Percentiles rank a stretch among this genome's conserved stretches.
phyloP scores from a whole-genome alignment of 2,888 invertebrate genomes.

The Creontiades dilutus region DNA sequence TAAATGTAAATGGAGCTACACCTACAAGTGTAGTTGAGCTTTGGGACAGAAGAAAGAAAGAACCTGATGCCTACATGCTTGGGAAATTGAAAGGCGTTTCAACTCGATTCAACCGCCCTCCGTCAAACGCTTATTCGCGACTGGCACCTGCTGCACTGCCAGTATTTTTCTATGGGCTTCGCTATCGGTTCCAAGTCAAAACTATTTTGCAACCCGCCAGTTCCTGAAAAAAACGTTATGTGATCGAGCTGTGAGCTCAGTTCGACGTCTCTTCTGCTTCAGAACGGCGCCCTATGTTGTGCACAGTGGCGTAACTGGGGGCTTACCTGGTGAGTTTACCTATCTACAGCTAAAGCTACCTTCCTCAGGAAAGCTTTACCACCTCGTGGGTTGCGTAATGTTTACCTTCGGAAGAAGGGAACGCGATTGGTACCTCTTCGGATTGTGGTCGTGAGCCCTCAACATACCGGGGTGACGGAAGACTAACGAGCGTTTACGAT shows the following conservation, averaged over 20 bases:
- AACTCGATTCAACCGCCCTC: not conserved
- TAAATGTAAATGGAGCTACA: too few species aligned
- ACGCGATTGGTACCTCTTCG: not conserved
- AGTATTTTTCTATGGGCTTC: not conserved
- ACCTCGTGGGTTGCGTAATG: not conserved
- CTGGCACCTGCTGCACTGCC: not conserved
- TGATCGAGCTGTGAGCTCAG: not conserved
- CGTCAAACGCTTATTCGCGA: too few species aligned
- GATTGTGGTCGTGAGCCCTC: not conserved
- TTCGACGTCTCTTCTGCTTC: not conserved
- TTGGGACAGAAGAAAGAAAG: too few species aligned
- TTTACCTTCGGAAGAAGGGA: slow-evolving; percentile 19
- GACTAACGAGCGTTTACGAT: not conserved
- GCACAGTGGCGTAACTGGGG: slow-evolving; percentile 30
- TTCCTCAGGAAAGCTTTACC: slow-evolving; percentile 43
- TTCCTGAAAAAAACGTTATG: slow-evolving; percentile 5
- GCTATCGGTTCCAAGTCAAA: not conserved
- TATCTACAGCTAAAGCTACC: not conserved
- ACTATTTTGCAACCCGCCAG: slow-evolving; percentile 11
- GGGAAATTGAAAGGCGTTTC: not conserved
- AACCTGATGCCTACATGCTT: too few species aligned
- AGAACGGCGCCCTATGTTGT: not conserved
- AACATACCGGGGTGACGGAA: not conserved
- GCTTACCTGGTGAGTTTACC: too few species aligned
- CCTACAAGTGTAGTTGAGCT: too few species aligned